A percentile compares a stretch with the other conserved stretches of the same genome.
Evolutionary conservation across 2,888 invertebrate genomes (phyloP).

Genomic region (Apotomis turbidana): DNA sequence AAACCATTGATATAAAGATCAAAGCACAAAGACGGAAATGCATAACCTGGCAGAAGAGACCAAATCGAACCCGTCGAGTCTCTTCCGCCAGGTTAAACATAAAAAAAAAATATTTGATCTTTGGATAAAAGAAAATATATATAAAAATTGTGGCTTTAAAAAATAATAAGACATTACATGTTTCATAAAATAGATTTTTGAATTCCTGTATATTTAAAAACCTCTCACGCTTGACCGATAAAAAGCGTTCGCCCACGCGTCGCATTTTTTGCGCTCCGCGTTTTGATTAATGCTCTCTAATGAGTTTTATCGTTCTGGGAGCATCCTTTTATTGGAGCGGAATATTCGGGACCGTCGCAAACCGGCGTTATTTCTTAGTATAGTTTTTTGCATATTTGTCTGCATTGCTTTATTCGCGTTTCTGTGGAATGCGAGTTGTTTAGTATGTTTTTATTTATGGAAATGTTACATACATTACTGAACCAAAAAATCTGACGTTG

Average conservation of each 20-base stretch:
- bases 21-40: too few relatives aligned
- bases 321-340: constrained; percentile 60
- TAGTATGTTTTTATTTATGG: neutral
- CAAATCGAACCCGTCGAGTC: too few relatives aligned
- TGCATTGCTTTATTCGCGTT: constrained; percentile 13
- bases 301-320: constrained; percentile 71
- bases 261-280: constrained; percentile 71
- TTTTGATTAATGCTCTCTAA: constrained; percentile 73
- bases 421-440: constrained; percentile 13
- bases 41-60: too few relatives aligned
- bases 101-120: too few relatives aligned
- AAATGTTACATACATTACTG: neutral
- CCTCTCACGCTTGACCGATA: constrained; percentile 41
- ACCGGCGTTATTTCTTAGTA: constrained; percentile 38
- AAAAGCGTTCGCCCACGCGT: constrained; percentile 62
- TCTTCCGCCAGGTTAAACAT: too few relatives aligned
- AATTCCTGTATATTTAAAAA: neutral
- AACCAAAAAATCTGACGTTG: neutral
- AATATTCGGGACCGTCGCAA: constrained; percentile 52
- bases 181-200: too few relatives aligned
- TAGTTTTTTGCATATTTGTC: constrained; percentile 34
- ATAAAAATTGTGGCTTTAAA: too few relatives aligned
- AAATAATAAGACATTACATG: too few relatives aligned
- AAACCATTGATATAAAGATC: too few relatives aligned
- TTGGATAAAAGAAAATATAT: too few relatives aligned